These are phyloP conservation scores for Ectropis grisescens DNA, from an alignment of 1,140 invertebrate species.

Conservation along the genomic window DNA sequence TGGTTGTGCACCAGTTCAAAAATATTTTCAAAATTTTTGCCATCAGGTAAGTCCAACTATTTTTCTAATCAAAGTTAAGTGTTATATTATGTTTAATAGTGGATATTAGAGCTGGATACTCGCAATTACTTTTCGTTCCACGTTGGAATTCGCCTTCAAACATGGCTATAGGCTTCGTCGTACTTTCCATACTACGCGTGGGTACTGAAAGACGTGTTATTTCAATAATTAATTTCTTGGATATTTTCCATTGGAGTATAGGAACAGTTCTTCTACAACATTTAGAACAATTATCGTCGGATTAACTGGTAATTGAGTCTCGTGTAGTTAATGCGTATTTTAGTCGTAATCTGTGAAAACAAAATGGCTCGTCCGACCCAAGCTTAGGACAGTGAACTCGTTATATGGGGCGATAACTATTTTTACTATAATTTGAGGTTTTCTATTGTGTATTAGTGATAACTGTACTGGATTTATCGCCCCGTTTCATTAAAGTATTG, in stretches of 20 bases:
- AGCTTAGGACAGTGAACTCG: slow-evolving; percentile 66
- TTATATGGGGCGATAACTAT: slow-evolving; percentile 60
- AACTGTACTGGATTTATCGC: slow-evolving; percentile 4
- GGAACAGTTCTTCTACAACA: slow-evolving; percentile 63
- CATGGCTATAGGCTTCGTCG: slow-evolving; percentile 65
- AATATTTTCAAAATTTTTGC: slow-evolving; percentile 70
- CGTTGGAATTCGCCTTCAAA: slow-evolving; percentile 69
- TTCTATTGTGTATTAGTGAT: slow-evolving; percentile 9
- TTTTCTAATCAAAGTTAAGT: slow-evolving; percentile 47
- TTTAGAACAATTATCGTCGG: slow-evolving; percentile 43
- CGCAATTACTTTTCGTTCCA: slow-evolving; percentile 54
- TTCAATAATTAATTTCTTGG: slow-evolving; percentile 67
- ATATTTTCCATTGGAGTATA: slow-evolving; percentile 56
- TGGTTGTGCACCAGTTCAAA: slow-evolving; percentile 67
- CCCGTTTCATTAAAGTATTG: background rate
- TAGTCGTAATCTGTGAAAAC: slow-evolving; percentile 64
- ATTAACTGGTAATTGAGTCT: slow-evolving; percentile 58
- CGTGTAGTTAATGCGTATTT: slow-evolving; percentile 60
- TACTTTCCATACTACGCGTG: slow-evolving; percentile 64
- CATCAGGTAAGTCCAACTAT: slow-evolving; percentile 63
- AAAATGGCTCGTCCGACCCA: slow-evolving; percentile 67
- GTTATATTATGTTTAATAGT: slow-evolving; percentile 44
- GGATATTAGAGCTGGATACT: slow-evolving; percentile 35
- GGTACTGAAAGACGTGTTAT: slow-evolving; percentile 62
- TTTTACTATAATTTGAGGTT: slow-evolving; percentile 46